phyloP scores from a whole-genome alignment of 2,888 invertebrate species.

The Nineta flava region DNA sequence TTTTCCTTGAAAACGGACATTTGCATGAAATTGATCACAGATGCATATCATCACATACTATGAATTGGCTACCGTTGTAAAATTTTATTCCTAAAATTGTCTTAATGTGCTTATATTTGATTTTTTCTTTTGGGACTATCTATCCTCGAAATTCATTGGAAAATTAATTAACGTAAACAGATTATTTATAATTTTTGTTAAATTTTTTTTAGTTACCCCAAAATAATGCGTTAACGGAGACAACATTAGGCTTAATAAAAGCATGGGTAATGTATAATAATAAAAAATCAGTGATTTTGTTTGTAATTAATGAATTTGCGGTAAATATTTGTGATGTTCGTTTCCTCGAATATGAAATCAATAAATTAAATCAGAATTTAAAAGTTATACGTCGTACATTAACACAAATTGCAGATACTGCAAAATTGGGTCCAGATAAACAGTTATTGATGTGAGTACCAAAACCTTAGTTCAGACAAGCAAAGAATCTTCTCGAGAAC shows the following conservation, averaged over 20 bases:
- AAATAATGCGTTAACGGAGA: conserved; percentile 63
- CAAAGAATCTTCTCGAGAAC: no score
- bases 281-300: conserved; percentile 57
- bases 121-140: no score
- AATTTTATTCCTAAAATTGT: no score
- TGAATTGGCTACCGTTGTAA: no score
- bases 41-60: no score
- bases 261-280: conserved; percentile 75
- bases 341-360: conserved; percentile 80
- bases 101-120: no score
- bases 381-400: conserved; percentile 61
- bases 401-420: conserved; percentile 47
- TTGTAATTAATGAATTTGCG: conserved; percentile 75
- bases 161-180: no score
- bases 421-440: conserved; percentile 42
- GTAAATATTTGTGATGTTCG: conserved; percentile 92
- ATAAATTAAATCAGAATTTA: conserved; percentile 52
- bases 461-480: no score
- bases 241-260: conserved; percentile 66
- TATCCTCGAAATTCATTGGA: no score
- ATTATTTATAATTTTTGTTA: no score
- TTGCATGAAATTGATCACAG: no score
- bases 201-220: conserved; percentile 62
- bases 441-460: conserved; percentile 59
- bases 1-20: no score